These are phyloP conservation scores for Erpetoichthys calabaricus DNA, from an alignment of 2,797 vertebrate genomes.

Conservation along the genomic window DNA sequence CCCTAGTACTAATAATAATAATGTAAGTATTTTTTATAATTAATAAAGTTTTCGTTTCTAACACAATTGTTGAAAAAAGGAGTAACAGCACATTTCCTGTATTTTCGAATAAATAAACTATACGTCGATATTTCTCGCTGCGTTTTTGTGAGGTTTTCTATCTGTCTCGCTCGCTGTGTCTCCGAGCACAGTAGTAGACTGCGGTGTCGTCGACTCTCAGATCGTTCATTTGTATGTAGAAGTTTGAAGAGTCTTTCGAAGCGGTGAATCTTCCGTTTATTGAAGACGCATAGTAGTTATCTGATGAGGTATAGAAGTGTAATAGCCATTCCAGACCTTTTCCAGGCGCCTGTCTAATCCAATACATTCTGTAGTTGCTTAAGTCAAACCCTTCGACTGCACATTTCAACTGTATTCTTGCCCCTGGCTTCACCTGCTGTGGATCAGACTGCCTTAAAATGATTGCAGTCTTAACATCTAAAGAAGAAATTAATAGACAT, in stretches of 20 bases:
- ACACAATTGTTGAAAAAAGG: too few species aligned
- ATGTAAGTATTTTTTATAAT: too few species aligned
- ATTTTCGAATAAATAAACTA: too few species aligned
- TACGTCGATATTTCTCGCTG: too few species aligned
- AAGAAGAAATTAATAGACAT: too few species aligned
- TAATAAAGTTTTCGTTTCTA: too few species aligned
- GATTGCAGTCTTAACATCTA: too few species aligned
- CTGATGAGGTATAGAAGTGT: not conserved
- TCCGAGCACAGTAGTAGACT: not conserved
- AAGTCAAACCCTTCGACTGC: not conserved
- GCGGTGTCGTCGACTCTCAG: conserved; percentile 1
- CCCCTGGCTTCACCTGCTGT: too few species aligned
- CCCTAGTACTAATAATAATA: too few species aligned
- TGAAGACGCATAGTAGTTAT: not conserved
- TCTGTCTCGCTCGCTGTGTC: not conserved
- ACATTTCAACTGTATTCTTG: not conserved
- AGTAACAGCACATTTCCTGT: too few species aligned
- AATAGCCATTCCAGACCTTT: not conserved
- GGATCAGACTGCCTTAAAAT: too few species aligned
- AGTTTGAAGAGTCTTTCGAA: conserved; percentile 1
- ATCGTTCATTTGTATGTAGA: not conserved
- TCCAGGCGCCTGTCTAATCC: not conserved
- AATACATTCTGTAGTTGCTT: not conserved
- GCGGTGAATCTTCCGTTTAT: not conserved
- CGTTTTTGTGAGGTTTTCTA: too few species aligned